A percentile compares a stretch with the other conserved stretches of the same genome.
phyloP scores from a whole-genome alignment of 1,140 invertebrate genomes.

The Drosophila jambulina region DNA sequence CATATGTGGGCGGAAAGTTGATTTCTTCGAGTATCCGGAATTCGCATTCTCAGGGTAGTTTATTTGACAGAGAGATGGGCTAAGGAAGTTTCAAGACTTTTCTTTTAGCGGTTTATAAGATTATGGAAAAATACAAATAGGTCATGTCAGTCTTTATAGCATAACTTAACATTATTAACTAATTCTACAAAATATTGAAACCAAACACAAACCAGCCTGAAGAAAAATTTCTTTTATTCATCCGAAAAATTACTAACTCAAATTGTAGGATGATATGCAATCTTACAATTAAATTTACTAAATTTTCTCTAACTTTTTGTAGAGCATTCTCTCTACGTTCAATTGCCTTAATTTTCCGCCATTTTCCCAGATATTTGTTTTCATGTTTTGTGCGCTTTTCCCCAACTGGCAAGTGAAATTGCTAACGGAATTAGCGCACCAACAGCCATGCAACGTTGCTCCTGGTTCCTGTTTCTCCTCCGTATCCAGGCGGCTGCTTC shows the following conservation, averaged over 20 bases:
- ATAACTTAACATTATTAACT: not conserved
- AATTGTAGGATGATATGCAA: not conserved
- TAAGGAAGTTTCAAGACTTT: not conserved
- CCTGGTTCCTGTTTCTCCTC: conserved; percentile 33
- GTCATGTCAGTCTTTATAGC: not conserved
- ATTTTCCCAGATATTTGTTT: conserved; percentile 34
- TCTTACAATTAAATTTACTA: not conserved
- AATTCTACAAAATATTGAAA: not conserved
- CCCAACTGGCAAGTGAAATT: conserved; percentile 60
- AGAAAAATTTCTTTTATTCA: not conserved
- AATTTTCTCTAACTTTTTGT: not conserved
- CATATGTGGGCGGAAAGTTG: conserved; percentile 23
- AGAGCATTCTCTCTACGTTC: conserved; percentile 23
- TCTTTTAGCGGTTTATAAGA: not conserved
- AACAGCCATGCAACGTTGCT: conserved; percentile 55
- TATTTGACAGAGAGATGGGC: not conserved
- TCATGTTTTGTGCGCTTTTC: conserved; percentile 23
- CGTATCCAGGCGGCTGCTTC: conserved; percentile 1
- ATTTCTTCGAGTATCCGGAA: conserved; percentile 13
- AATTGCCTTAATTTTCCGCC: not conserved
- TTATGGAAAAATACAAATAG: not conserved
- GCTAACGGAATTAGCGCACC: conserved; percentile 80
- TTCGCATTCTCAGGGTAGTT: conserved; percentile 1
- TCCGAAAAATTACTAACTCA: not conserved
- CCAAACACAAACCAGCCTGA: not conserved